Evolutionary conservation across 2,797 vertebrate genomes (phyloP).

Genomic region (Sternarchorhynchus goeldii): DNA sequence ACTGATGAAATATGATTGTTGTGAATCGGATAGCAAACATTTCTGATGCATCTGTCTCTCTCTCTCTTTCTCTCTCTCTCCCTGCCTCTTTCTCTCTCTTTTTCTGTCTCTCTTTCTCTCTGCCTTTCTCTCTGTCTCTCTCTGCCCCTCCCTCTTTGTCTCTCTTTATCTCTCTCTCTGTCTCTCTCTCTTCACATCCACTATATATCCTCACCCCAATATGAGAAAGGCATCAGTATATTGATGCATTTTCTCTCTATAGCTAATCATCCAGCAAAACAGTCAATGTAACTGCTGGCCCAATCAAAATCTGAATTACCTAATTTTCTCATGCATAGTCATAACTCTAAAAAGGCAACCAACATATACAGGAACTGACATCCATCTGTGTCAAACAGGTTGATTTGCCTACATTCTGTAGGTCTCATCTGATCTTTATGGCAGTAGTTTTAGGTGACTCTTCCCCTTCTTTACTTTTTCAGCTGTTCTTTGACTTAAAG

Average conservation of each 20-base stretch:
- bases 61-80: too few relatives aligned
- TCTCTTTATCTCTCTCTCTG: background rate
- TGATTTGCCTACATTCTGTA: background rate
- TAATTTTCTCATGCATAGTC: conserved; percentile 5
- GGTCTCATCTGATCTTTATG: background rate
- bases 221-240: conserved; percentile 31
- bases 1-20: conserved; percentile 22
- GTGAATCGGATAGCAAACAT: conserved; percentile 2
- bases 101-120: background rate
- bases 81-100: background rate
- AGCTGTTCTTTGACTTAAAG: conserved; percentile 19
- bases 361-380: background rate
- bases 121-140: too few relatives aligned
- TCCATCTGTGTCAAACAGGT: background rate
- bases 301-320: conserved; percentile 13
- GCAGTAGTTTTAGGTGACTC: conserved; percentile 11
- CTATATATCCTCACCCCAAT: conserved; percentile 25
- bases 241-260: conserved; percentile 19
- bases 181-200: background rate
- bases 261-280: background rate
- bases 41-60: background rate
- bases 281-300: background rate
- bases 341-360: conserved; percentile 11
- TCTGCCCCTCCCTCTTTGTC: background rate
- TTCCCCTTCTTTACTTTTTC: conserved; percentile 19